Evolutionary conservation across 2,113 vertebrate genomes (phyloP).

Genomic region (Progne subis): DNA sequence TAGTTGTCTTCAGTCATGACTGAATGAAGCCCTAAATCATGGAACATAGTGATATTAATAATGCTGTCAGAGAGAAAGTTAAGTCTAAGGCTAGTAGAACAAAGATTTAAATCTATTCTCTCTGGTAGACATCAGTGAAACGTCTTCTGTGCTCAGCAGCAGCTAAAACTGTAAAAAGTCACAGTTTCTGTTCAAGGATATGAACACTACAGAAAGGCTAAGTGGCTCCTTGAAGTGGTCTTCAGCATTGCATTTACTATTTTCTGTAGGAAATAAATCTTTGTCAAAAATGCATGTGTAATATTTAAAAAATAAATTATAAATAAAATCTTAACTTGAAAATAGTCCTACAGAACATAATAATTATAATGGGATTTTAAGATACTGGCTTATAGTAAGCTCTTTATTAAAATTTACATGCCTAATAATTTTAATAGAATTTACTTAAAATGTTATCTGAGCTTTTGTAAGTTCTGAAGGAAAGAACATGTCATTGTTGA

Average conservation of each 20-base stretch:
- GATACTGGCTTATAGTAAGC: background rate
- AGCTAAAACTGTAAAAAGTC: background rate
- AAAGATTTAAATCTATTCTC: background rate
- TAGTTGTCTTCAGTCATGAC: background rate
- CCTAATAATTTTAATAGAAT: background rate
- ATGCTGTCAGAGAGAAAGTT: background rate
- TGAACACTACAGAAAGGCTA: background rate
- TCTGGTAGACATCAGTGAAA: background rate
- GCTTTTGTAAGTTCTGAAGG: background rate
- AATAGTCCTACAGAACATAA: background rate
- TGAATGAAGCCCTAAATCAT: background rate
- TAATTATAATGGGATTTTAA: background rate
- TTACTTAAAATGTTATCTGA: background rate
- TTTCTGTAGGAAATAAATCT: background rate
- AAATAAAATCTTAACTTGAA: background rate
- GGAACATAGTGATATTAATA: background rate
- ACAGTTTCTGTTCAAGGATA: background rate
- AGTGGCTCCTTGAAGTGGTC: background rate
- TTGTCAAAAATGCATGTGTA: background rate
- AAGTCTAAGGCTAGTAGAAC: background rate
- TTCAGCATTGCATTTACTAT: background rate
- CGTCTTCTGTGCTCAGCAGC: background rate
- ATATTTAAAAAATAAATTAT: background rate
- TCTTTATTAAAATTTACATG: background rate
- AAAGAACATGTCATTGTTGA: background rate